phyloP scores from a whole-genome alignment of 1,140 invertebrate species.

The Hyles euphorbiae region DNA sequence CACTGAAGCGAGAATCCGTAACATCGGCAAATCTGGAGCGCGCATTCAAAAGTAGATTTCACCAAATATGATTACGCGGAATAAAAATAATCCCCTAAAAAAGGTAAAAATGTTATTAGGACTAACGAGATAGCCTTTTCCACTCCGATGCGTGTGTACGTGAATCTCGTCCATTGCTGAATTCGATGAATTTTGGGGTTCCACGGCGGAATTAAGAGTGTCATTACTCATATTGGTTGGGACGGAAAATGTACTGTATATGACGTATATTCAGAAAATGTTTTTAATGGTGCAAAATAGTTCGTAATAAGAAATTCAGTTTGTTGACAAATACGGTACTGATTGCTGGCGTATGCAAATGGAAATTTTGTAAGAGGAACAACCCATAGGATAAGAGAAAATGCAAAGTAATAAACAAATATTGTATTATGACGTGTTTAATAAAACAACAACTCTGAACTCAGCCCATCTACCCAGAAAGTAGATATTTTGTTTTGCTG shows the following conservation, averaged over 20 bases:
- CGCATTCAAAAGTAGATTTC: constrained; percentile 6
- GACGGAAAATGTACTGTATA: neutral
- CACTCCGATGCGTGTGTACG: constrained; percentile 10
- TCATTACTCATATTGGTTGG: neutral
- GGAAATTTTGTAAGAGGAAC: too few species aligned
- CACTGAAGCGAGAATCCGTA: constrained; percentile 1
- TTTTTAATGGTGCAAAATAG: too few species aligned
- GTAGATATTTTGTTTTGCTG: too few species aligned
- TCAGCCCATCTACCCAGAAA: too few species aligned
- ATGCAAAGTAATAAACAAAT: too few species aligned
- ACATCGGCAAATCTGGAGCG: constrained; percentile 5
- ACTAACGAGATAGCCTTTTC: constrained; percentile 15
- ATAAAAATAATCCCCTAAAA: constrained; percentile 15
- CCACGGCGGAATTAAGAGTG: neutral
- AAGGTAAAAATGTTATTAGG: constrained; percentile 22
- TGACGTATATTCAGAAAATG: too few species aligned
- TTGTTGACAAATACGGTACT: too few species aligned
- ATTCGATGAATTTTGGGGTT: constrained; percentile 7
- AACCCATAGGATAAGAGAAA: too few species aligned
- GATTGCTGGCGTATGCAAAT: too few species aligned
- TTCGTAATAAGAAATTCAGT: too few species aligned
- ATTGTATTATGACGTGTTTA: too few species aligned
- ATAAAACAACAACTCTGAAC: too few species aligned
- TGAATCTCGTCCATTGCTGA: constrained; percentile 8
- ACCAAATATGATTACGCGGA: constrained; percentile 12